phyloP scores from a whole-genome alignment of 2,797 vertebrate species.

The Squalus acanthias region DNA sequence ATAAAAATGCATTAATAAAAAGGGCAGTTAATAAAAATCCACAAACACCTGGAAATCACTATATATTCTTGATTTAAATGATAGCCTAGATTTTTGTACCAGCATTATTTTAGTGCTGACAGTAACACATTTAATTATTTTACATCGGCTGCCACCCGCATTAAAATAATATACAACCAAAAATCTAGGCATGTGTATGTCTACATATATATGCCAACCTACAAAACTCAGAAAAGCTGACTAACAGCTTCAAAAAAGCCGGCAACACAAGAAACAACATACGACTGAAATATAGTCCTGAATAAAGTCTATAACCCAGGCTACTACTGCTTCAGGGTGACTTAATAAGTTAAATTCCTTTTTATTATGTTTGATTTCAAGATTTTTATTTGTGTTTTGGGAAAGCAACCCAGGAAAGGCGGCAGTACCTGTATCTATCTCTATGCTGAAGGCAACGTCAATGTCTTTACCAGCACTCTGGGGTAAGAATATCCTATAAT shows the following conservation, averaged over 20 bases:
- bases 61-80: not conserved
- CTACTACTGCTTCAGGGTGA: not conserved
- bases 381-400: not conserved
- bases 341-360: not conserved
- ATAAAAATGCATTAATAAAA: not conserved
- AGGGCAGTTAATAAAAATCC: not conserved
- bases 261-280: not conserved
- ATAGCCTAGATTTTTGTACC: not conserved
- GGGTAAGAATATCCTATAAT: not conserved
- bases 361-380: not conserved
- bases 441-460: not conserved
- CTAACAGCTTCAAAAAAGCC: not conserved
- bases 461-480: not conserved
- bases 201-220: not conserved
- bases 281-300: not conserved
- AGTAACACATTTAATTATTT: not conserved
- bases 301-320: too few relatives aligned
- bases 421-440: not conserved
- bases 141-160: not conserved
- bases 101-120: not conserved
- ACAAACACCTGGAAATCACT: not conserved
- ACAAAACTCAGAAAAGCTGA: not conserved
- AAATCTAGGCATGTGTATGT: not conserved
- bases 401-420: not conserved
- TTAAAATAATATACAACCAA: not conserved